phyloP scores from a whole-genome alignment of 2,797 vertebrate species.

The Sus cebifrons region DNA sequence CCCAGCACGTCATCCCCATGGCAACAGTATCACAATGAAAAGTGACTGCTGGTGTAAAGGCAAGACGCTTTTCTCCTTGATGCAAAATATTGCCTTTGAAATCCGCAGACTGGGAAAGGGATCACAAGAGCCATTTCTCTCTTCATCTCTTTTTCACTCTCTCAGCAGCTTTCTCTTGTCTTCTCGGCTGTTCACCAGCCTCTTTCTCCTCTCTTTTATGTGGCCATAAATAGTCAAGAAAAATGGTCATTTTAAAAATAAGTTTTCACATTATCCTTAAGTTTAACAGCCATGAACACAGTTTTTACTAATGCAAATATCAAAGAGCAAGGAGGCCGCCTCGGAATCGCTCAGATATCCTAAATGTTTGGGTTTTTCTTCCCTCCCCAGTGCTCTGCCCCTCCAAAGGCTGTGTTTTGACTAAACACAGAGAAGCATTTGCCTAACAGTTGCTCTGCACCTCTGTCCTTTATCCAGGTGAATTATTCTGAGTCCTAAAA shows the following conservation, averaged over 20 bases:
- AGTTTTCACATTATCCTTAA: background rate
- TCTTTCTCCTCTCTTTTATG: background rate
- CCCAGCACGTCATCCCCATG: conserved; percentile 82
- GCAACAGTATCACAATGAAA: conserved; percentile 84
- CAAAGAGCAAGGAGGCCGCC: background rate
- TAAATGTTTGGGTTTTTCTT: background rate
- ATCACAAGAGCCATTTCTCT: background rate
- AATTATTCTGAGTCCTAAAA: background rate
- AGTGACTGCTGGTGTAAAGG: conserved; percentile 63
- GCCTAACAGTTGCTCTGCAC: background rate
- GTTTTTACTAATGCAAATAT: background rate
- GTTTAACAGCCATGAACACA: background rate
- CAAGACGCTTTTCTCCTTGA: conserved; percentile 42
- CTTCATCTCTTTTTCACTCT: background rate
- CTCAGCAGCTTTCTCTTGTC: background rate
- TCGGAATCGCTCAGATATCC: background rate
- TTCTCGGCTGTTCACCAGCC: background rate
- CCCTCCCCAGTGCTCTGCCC: background rate
- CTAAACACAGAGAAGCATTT: background rate
- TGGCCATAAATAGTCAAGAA: background rate
- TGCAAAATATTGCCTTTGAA: conserved; percentile 19
- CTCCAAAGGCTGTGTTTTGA: background rate
- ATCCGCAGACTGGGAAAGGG: conserved; percentile 36
- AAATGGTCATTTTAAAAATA: background rate
- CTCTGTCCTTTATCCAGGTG: background rate